Base-by-base conservation (phyloP, 2,888 invertebrate genomes). In the Drosophila melanosoma region DNA sequence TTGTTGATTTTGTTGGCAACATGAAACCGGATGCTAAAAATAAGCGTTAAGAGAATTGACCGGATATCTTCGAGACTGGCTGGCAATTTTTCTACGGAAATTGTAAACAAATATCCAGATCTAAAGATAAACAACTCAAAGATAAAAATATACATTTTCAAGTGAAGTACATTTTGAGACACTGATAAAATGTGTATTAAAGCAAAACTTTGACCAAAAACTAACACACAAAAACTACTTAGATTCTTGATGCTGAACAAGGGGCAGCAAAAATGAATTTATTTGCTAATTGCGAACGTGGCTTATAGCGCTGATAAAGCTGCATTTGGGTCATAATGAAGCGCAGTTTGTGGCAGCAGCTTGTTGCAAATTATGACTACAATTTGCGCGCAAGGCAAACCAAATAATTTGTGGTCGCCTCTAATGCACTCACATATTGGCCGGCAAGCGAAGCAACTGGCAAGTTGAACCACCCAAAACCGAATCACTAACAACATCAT, bases 341-440 rank as follows among this genome's bases (percentile, higher is more conserved):
- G 62, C 78, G 48, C 65, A 68, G 72, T 56, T 69, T 78, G 57
- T 33, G 23, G 54, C 56, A 57, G 66, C 81, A 75, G 76, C 68
- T 70, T 60, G 78, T 36, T 54, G 63, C 76, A 69, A 82, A 82
- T 87, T 87, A 87, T 87, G 89, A 75, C 85, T 74, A 76, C 82
- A 82, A 85, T 87, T 85, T 89, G 78, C 76, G 82, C 80, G 77
- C 70, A 86, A 78, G 73, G 72, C 67, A 84, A 82, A 89, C 70
- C 84, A 84, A 85, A 87, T 87, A 89, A 87, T 89, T 89, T 85
- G 85, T 82, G 85, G 85, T 73, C 63, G 75, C 85, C 75, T 89
- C 89, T 85, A 89, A 89, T 89, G 87, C 85, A 89, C 85, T 89
- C 85, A 77, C 87, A 89, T 82, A 82, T 79, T 81, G 75, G 74